These are phyloP conservation scores for Fragum sueziense DNA, from an alignment of 2,888 invertebrate genomes.

Conservation along the genomic window DNA sequence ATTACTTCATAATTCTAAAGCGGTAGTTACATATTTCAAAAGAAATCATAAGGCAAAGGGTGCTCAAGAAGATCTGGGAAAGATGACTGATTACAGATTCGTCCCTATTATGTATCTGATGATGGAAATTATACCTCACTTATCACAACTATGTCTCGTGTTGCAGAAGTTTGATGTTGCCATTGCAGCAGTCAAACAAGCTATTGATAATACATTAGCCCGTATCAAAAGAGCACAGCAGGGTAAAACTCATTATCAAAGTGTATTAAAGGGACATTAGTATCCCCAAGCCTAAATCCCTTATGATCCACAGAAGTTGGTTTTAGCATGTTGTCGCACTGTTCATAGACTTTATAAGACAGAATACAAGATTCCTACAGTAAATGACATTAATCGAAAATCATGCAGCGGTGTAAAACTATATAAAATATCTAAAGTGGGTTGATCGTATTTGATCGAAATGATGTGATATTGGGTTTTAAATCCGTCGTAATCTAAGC, in stretches of 20 bases:
- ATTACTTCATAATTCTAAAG: constrained; percentile 21
- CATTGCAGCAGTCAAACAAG: constrained; percentile 5
- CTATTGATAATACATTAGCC: not conserved
- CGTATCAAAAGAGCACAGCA: not conserved
- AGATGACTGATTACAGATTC: constrained; percentile 16
- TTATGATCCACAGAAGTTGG: no score
- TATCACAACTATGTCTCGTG: constrained; percentile 3
- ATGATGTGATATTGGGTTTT: no score
- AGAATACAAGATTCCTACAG: no score
- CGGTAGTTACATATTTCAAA: constrained; percentile 1
- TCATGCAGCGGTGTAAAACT: no score
- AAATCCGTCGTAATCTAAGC: no score
- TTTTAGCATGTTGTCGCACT: no score
- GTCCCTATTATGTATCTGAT: constrained; percentile 2
- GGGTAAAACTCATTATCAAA: constrained; percentile 8
- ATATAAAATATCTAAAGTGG: no score
- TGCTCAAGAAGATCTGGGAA: constrained; percentile 1
- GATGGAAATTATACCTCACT: constrained; percentile 11
- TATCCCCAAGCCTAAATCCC: no score
- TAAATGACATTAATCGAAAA: no score
- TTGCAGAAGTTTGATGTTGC: constrained; percentile 13
- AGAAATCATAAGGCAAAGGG: not conserved
- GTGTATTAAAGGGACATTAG: no score
- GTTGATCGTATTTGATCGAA: no score
- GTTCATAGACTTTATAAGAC: no score